Evolutionary conservation across 2,113 vertebrate genomes (phyloP).

Genomic region (Ornithorhynchus anatinus): DNA sequence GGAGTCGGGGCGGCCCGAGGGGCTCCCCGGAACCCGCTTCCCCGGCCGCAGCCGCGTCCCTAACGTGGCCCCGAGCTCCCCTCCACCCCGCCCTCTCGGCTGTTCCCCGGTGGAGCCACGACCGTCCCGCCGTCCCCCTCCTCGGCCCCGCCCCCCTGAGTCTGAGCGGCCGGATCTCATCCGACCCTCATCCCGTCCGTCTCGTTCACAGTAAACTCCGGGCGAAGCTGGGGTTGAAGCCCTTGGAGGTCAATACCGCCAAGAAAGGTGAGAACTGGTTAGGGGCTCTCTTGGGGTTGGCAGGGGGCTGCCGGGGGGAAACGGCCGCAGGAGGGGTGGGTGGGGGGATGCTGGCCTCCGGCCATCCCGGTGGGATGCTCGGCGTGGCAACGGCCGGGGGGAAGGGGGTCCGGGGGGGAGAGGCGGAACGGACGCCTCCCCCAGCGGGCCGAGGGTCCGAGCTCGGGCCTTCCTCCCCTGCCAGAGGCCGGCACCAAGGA

Average conservation of each 20-base stretch:
- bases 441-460: not conserved
- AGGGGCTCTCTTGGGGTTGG: not conserved
- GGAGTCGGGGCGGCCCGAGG: fast-evolving
- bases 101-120: not conserved
- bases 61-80: not conserved
- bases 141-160: not conserved
- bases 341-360: too few species aligned
- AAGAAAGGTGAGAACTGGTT: conserved; percentile 75
- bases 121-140: not conserved
- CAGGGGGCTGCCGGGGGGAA: not conserved
- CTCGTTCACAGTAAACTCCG: conserved; percentile 79
- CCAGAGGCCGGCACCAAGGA: conserved; percentile 88
- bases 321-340: not conserved
- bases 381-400: too few species aligned
- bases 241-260: conserved; percentile 79
- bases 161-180: not conserved
- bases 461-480: not conserved
- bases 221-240: conserved; percentile 89
- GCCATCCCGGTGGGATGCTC: too few species aligned
- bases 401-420: not conserved
- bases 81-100: not conserved
- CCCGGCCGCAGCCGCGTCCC: not conserved
- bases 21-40: not conserved
- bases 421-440: not conserved
- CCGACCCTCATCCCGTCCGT: not conserved